A percentile compares a stretch with the other conserved stretches of the same genome.
Evolutionary conservation across 2,797 vertebrate species (phyloP).

Genomic region (Acrossocheilus wenchowensis): DNA sequence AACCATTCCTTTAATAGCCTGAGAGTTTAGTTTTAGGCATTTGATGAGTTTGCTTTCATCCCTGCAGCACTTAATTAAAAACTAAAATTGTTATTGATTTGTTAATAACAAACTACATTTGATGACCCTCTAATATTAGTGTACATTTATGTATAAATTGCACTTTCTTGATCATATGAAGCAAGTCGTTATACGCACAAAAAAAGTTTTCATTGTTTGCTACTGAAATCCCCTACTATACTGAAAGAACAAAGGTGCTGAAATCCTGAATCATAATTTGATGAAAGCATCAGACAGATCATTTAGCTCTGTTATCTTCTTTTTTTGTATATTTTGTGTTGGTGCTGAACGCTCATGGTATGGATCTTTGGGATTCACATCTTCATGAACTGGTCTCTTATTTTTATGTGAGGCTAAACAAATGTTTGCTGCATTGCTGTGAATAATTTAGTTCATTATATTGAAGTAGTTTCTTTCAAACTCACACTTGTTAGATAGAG

Average conservation of each 20-base stretch:
- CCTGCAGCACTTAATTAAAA: neutral
- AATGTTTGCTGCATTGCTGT: slow-evolving; percentile 5
- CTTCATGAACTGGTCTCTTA: neutral
- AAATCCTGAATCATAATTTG: neutral
- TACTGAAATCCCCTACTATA: neutral
- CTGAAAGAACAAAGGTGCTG: neutral
- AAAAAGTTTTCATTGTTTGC: neutral
- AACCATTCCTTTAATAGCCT: neutral
- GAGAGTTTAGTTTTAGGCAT: neutral
- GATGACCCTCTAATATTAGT: neutral
- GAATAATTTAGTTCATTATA: neutral
- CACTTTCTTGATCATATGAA: neutral
- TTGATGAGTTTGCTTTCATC: neutral
- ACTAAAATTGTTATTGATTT: neutral
- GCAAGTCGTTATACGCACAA: neutral
- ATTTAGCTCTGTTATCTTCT: neutral
- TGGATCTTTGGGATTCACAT: neutral
- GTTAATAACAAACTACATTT: neutral
- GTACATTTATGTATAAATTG: neutral
- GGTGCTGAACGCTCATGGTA: slow-evolving; percentile 14
- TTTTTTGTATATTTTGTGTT: neutral
- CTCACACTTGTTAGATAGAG: neutral
- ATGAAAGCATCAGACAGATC: neutral
- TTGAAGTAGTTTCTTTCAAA: slow-evolving; percentile 12
- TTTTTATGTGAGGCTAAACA: slow-evolving; percentile 27